Conservation (phyloP, 2,113 vertebrate genomes). For the Cyanoderma ruficeps region DNA sequence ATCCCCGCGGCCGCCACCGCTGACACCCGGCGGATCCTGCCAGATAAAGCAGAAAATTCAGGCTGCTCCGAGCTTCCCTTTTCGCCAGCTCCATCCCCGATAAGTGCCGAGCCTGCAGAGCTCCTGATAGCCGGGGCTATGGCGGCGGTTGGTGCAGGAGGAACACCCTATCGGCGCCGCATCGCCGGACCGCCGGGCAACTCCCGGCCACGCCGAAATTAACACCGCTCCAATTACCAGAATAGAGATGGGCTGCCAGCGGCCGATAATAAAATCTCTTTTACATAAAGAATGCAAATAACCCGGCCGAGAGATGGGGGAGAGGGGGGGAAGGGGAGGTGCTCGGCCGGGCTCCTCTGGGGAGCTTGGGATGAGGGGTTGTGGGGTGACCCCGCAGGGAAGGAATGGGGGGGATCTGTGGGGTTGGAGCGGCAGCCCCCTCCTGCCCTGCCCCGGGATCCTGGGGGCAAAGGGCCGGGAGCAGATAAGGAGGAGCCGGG, state of each 20-base stretch:
- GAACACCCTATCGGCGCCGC: conserved; percentile 79
- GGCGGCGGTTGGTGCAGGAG: conserved; percentile 82
- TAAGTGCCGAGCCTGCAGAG: conserved; percentile 89
- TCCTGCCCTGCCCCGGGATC: neutral
- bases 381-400: fast-evolving
- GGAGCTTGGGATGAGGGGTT: fast-evolving
- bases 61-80: conserved; percentile 90
- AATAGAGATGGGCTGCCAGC: conserved; percentile 83
- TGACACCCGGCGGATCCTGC: conserved; percentile 67
- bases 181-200: conserved; percentile 84
- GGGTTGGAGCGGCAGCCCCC: neutral
- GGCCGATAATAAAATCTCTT: conserved; percentile 87
- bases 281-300: conserved; percentile 79
- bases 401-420: neutral
- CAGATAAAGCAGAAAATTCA: conserved; percentile 81
- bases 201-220: conserved; percentile 84
- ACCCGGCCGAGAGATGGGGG: neutral
- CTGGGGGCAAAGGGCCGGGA: conserved; percentile 40
- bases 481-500: conserved; percentile 44
- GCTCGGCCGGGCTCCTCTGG: fast-evolving
- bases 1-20: conserved; percentile 61
- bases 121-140: conserved; percentile 89
- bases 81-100: conserved; percentile 90
- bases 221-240: conserved; percentile 89
- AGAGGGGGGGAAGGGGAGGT: neutral